phyloP scores from a whole-genome alignment of 2,113 vertebrate genomes.

The Carassius carassius region DNA sequence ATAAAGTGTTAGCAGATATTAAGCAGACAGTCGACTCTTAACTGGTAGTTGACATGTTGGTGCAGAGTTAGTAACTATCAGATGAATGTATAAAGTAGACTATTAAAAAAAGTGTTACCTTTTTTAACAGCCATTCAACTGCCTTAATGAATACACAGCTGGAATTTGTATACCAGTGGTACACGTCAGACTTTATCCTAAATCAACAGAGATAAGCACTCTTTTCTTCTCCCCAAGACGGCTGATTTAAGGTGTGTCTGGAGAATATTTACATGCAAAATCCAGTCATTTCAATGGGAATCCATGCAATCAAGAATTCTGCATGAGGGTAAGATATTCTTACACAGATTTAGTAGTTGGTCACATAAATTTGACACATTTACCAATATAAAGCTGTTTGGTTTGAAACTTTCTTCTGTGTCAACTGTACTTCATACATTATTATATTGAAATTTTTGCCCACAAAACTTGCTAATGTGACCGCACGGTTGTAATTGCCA shows the following conservation, averaged over 20 bases:
- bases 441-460: background rate
- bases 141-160: background rate
- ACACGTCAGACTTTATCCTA: background rate
- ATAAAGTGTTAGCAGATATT: no score
- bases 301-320: background rate
- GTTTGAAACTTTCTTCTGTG: background rate
- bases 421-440: background rate
- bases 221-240: background rate
- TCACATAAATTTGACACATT: background rate
- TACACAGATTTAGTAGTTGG: background rate
- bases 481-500: background rate
- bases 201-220: conserved; percentile 18
- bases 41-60: no score
- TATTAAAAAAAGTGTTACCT: no score
- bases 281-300: background rate
- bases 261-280: background rate
- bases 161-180: background rate
- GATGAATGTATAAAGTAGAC: no score
- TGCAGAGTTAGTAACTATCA: no score
- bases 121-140: background rate
- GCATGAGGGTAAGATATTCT: background rate
- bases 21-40: no score
- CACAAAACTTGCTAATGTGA: background rate
- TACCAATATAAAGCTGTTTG: background rate
- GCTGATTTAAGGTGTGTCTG: background rate